Percentiles rank a stretch among this genome's conserved stretches.
These are phyloP conservation scores for Tonatia bakeri DNA, from an alignment of 2,113 vertebrate species.

Conservation along the genomic window DNA sequence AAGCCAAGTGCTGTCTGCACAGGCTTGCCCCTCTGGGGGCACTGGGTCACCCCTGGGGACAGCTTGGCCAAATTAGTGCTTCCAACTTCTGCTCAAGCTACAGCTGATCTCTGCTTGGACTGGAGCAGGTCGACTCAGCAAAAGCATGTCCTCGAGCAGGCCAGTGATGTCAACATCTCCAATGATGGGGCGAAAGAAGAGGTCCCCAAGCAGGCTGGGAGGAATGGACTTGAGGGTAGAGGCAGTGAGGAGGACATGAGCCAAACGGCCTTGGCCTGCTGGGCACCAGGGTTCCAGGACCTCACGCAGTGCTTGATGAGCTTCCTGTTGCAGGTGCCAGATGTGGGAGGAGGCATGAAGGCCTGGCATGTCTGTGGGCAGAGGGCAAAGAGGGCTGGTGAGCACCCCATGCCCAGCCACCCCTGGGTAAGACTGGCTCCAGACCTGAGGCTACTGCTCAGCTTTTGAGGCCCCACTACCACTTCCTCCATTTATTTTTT, in stretches of 20 bases:
- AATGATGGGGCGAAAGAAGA: conserved; percentile 92
- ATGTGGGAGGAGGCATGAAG: conserved; percentile 84
- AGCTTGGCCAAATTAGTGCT: not conserved
- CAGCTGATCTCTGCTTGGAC: not conserved
- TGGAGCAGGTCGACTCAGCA: conserved; percentile 66
- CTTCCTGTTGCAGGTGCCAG: conserved; percentile 87
- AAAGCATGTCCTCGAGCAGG: conserved; percentile 89
- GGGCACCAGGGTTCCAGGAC: conserved; percentile 85
- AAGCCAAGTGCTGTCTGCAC: not conserved
- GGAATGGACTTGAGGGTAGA: conserved; percentile 87
- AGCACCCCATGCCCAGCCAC: not conserved
- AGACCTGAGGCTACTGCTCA: not conserved
- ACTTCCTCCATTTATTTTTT: not conserved
- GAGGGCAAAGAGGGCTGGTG: not conserved
- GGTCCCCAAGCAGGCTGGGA: conserved; percentile 85
- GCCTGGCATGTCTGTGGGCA: conserved; percentile 84
- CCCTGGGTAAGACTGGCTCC: not conserved
- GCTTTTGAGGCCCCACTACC: not conserved
- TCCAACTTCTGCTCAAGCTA: not conserved
- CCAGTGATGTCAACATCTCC: conserved; percentile 85
- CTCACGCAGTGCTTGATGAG: conserved; percentile 87
- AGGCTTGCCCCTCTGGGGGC: not conserved
- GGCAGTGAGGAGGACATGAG: conserved; percentile 83
- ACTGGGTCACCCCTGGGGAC: not conserved
- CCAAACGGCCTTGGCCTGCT: conserved; percentile 82